Evolutionary conservation across 2,113 vertebrate genomes (phyloP), one percentile per base, ranked within the genome.

Genomic region (Carassius carassius): DNA sequence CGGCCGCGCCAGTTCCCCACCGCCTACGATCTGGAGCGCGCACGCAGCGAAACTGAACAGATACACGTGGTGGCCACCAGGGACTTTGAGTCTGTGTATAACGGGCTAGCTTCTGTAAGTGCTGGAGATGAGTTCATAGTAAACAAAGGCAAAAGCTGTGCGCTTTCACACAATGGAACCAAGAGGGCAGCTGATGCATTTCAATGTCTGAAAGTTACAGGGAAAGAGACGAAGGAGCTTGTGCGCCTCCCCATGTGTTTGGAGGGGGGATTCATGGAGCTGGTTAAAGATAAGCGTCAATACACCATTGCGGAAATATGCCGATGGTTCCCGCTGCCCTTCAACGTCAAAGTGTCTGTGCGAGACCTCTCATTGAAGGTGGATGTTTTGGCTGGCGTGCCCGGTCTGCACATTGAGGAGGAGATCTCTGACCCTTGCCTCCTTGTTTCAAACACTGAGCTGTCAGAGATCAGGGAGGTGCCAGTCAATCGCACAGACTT

Each of bases 1-100:
- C 90, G 94, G 60, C 95, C 96, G 5, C 91, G 96, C 0, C 92
- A 95, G 78, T 96, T 97, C 84, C 94, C 94, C 77, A 97, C 96
- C 0, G 95, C 93, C 3, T 96, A 96, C 87, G 96, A 97, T 88
- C 90, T 97, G 21, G 91, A 94, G 72, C 92, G 95, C 82, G 95
- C 93, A 0, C 94, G 90, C 90, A 96, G 83, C 69, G 88, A 91
- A 87, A 95, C 94, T 44, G 95, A 96, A 29, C 78, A 91, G 6
- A 92, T 97, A 47, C 95, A 95, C 0, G 95, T 97, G 25, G 94
- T 96, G 47, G 96, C 96, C 85, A 97, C 95, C 16, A 96, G 95
- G 89, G 86, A 91, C 23, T 96, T 96, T 83, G 84, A 90, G 35
- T 89, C 94, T 3, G 86, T 86, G 56, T 89, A 92, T 23, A 51